These are phyloP conservation scores for Phyllostomus hastatus DNA, from an alignment of 2,113 vertebrate species.

Conservation along the genomic window DNA sequence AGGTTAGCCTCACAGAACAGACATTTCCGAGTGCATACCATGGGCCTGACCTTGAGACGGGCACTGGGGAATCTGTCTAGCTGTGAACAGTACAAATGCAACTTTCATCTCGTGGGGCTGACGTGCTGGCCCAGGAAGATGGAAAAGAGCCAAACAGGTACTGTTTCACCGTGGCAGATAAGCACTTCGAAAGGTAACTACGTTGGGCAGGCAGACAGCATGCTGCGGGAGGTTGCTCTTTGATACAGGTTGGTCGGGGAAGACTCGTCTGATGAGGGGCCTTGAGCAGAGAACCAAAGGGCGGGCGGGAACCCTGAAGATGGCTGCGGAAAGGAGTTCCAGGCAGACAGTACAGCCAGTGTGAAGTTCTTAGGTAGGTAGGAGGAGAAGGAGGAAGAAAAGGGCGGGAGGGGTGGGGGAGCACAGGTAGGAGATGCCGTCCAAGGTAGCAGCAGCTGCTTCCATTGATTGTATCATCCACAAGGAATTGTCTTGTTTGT, in stretches of 20 bases:
- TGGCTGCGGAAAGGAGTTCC: not conserved
- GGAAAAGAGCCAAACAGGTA: not conserved
- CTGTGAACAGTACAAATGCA: not conserved
- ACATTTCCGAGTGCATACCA: not conserved
- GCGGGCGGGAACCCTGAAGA: not conserved
- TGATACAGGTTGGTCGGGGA: not conserved
- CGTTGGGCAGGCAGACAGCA: not conserved
- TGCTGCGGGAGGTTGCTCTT: not conserved
- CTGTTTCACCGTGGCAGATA: not conserved
- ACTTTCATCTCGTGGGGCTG: not conserved
- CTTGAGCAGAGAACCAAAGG: not conserved
- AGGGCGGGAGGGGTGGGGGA: rapidly evolving
- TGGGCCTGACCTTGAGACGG: not conserved
- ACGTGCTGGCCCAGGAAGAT: not conserved
- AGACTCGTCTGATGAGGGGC: not conserved
- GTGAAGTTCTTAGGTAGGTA: not conserved
- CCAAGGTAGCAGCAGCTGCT: not conserved
- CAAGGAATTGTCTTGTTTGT: not conserved
- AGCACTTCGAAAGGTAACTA: not conserved
- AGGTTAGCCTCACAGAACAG: not conserved
- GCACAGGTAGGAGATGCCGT: not conserved
- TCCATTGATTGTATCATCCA: not conserved
- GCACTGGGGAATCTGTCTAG: not conserved
- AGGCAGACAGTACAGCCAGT: not conserved
- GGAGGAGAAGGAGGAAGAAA: not conserved